These are phyloP conservation scores for Drosophila macrospina DNA, from an alignment of 2,888 invertebrate genomes.

Conservation along the genomic window DNA sequence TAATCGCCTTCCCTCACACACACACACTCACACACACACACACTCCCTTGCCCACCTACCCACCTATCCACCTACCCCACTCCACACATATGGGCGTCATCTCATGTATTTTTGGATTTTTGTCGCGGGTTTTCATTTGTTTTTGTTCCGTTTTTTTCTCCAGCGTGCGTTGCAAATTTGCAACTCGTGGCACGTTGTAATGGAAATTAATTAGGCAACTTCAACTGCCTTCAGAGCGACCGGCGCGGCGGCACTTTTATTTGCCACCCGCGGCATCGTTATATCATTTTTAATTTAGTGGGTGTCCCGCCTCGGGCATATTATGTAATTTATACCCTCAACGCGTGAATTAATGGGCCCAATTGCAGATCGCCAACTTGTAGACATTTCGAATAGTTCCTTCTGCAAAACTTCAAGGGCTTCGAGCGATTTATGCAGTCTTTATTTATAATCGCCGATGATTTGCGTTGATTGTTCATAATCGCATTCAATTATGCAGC, in stretches of 20 bases:
- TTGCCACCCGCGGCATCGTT: slow-evolving; percentile 62
- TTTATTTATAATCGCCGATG: no score
- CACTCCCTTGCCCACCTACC: neutral
- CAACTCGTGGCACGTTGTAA: slow-evolving; percentile 79
- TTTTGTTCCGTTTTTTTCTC: slow-evolving; percentile 7
- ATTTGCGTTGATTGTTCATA: no score
- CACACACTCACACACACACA: slow-evolving; percentile 1
- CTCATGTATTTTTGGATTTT: slow-evolving; percentile 35
- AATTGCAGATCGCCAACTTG: slow-evolving; percentile 40
- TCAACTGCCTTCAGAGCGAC: slow-evolving; percentile 46
- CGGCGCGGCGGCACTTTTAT: slow-evolving; percentile 41
- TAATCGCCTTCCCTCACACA: slow-evolving; percentile 49
- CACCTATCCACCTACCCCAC: neutral
- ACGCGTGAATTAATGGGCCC: slow-evolving; percentile 70
- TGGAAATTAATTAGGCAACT: slow-evolving; percentile 82
- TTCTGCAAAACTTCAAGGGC: neutral
- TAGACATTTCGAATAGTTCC: neutral
- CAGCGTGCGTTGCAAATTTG: slow-evolving; percentile 62
- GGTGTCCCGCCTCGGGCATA: slow-evolving; percentile 67
- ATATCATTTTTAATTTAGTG: slow-evolving; percentile 83
- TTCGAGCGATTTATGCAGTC: no score
- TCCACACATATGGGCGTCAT: slow-evolving; percentile 14
- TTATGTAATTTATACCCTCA: slow-evolving; percentile 71
- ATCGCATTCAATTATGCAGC: no score
- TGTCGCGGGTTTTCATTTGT: slow-evolving; percentile 22